Conservation (phyloP, 37 sponge, comb jelly and placozoan species). For the Chondrosia reniformis region DNA sequence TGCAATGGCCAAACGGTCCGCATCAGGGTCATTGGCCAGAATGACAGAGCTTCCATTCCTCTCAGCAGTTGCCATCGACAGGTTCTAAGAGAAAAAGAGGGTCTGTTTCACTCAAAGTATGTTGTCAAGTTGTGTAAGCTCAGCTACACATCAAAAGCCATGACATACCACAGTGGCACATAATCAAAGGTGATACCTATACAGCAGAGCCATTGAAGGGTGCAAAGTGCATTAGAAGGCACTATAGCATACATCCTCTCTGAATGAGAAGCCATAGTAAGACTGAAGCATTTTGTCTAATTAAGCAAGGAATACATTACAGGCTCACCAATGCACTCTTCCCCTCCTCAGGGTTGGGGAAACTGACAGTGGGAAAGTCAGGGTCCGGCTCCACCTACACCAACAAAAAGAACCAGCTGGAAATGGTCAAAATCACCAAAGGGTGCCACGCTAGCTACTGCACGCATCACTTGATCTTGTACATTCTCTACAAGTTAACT, state of each 20-base stretch:
- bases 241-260: no score
- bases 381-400: conserved; percentile 88
- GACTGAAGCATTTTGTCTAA: no score
- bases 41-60: conserved; percentile 58
- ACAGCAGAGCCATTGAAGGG: neutral
- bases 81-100: conserved; percentile 29
- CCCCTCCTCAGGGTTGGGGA: conserved; percentile 99
- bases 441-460: neutral
- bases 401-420: neutral
- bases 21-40: conserved; percentile 98
- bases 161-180: neutral
- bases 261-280: no score
- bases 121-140: no score
- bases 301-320: no score
- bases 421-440: neutral
- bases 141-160: neutral
- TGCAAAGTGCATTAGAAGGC: neutral
- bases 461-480: neutral
- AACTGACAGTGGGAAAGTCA: conserved; percentile 94
- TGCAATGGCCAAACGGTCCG: conserved; percentile 92
- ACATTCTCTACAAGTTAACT: neutral
- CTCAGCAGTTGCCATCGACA: conserved; percentile 88
- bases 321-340: conserved; percentile 84
- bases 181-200: neutral
- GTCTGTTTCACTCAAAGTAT: no score